Conservation (phyloP, 2,888 invertebrate species). For the Platycheirus rosarum region DNA sequence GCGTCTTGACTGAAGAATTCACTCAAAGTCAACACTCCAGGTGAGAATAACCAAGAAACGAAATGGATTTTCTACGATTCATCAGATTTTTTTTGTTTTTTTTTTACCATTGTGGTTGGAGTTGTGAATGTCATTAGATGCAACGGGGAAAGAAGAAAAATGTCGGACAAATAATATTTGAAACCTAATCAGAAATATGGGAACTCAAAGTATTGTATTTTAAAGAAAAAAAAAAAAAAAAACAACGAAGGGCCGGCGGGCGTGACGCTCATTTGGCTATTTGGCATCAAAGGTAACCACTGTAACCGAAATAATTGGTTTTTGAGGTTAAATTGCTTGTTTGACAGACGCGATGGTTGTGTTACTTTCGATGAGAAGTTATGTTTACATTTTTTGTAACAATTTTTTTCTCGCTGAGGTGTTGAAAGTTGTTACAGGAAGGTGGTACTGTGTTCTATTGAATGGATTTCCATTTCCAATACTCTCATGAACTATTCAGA, state of each 20-base stretch:
- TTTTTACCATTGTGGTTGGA: slow-evolving; percentile 11
- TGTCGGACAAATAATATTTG: slow-evolving; percentile 45
- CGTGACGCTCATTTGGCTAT: slow-evolving; percentile 35
- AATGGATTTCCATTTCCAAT: slow-evolving; percentile 8
- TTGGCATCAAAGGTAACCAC: slow-evolving; percentile 38
- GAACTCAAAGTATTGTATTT: slow-evolving; percentile 44
- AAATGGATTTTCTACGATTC: slow-evolving; percentile 50
- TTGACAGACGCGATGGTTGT: slow-evolving; percentile 38
- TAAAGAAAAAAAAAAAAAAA: not conserved
- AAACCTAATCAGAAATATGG: slow-evolving; percentile 57
- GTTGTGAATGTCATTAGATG: slow-evolving; percentile 60
- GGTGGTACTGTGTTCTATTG: slow-evolving; percentile 27
- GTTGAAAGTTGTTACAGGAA: slow-evolving; percentile 18
- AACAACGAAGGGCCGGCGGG: slow-evolving; percentile 9
- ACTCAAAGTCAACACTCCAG: slow-evolving; percentile 5
- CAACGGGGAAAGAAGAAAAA: slow-evolving; percentile 27
- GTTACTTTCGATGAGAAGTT: slow-evolving; percentile 20
- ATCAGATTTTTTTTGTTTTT: slow-evolving; percentile 37
- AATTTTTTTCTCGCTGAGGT: slow-evolving; percentile 3
- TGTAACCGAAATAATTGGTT: slow-evolving; percentile 50
- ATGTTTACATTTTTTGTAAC: slow-evolving; percentile 1
- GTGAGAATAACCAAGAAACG: slow-evolving; percentile 47
- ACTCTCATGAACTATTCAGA: slow-evolving; percentile 1
- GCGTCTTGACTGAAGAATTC: slow-evolving; percentile 48
- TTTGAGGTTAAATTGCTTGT: slow-evolving; percentile 40